Evolutionary conservation across 2,797 vertebrate species (phyloP).

Genomic region (Notamacropus eugenii): DNA sequence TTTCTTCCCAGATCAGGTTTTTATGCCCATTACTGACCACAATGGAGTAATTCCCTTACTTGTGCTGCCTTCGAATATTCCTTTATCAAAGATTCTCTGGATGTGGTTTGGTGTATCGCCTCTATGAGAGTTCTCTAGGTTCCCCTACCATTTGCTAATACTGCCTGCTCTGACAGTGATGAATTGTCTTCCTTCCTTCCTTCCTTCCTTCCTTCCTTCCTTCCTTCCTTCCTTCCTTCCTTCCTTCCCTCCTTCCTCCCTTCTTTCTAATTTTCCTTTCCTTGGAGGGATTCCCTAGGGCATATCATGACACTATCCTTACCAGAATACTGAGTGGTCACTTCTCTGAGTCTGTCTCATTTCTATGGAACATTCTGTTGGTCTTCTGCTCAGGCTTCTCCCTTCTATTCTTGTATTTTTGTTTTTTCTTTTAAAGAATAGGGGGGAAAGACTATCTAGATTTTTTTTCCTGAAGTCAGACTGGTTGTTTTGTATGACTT

Average conservation of each 20-base stretch:
- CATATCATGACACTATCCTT: neutral
- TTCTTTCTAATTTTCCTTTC: neutral
- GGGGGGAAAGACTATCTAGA: neutral
- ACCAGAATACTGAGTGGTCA: neutral
- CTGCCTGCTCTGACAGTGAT: no score
- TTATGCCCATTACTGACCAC: neutral
- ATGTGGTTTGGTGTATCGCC: no score
- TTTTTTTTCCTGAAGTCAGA: neutral
- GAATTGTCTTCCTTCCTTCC: no score
- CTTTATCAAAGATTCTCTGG: neutral
- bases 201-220: no score
- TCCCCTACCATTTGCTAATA: no score
- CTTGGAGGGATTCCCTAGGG: neutral
- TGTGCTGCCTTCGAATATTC: neutral
- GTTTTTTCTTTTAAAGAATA: neutral
- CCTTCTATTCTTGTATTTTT: neutral
- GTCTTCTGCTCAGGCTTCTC: neutral
- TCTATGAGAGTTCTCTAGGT: neutral
- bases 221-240: no score
- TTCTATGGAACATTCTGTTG: neutral
- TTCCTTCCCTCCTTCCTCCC: no score
- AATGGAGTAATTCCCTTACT: neutral
- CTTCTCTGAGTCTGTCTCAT: neutral
- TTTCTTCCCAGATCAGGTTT: neutral
- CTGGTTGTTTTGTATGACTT: neutral